Evolutionary conservation across 2,888 invertebrate species (phyloP), one percentile per base, ranked within the genome.

Genomic region (Homarus gammarus): DNA sequence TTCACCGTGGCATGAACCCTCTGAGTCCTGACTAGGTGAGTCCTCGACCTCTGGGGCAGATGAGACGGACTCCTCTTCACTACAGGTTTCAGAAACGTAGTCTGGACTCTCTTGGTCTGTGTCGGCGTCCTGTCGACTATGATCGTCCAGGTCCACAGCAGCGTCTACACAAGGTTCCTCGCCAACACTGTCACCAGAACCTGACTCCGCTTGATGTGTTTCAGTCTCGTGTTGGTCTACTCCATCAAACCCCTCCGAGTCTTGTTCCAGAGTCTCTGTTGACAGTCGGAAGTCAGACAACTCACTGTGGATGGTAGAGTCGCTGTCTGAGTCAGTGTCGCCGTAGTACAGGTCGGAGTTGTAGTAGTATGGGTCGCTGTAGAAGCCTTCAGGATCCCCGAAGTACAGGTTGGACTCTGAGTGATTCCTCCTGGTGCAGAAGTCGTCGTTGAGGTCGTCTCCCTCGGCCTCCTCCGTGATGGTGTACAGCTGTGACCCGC

Each of bases 401-500:
- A 70, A 64, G 78, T 89, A 83, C 12, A 89, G 70, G 36, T 83
- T 51, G 5, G 84, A 83, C 49, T 89, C 89, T 1, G 83, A 83
- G 70, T 78, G 77, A 33, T 83, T 75, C 51, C 78, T 83, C 51
- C 79, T 72, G 38, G 84, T 51, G 38, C 49, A 68, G 40, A 68
- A 78, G 33, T 81, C 81, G 40, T 79, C 84, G 27, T 36, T 22
- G 22, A 31, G 36, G 22, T 84, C 78, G 84, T 89, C 89, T 10
- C n/a, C 49, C 64, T 89, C 89, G 8, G 64, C 84, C 72, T 89
- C 89, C 68, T 89, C 89, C 15, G 78, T 84, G 38, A 89, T 89
- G 44, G 89, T 89, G 64, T 89, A 89, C 61, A 89, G 68, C 56
- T 89, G 89, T 15, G 89, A 89, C 38, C 89, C 89, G 8, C 84